Evolutionary conservation across 2,797 vertebrate species (phyloP).

Genomic region (Eulemur rubriventer): DNA sequence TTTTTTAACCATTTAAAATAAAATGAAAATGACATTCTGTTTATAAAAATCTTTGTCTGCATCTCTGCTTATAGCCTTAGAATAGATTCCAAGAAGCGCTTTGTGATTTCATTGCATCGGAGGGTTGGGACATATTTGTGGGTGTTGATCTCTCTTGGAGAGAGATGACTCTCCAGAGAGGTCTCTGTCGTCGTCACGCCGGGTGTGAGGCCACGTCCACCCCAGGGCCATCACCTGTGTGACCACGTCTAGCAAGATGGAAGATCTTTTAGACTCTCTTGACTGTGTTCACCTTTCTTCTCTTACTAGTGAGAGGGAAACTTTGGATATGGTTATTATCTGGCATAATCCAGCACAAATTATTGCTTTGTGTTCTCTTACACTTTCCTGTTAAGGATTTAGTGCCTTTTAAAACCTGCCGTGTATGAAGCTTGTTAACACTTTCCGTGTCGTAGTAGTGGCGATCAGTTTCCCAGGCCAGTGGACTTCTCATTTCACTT

Average conservation of each 20-base stretch:
- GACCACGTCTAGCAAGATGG: neutral
- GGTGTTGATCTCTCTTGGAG: neutral
- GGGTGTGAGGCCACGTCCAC: neutral
- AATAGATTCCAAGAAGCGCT: neutral
- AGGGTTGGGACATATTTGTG: neutral
- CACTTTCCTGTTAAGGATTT: neutral
- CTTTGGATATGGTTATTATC: neutral
- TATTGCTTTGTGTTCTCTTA: neutral
- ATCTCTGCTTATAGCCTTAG: constrained; percentile 46
- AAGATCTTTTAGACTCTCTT: neutral
- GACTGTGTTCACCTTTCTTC: neutral
- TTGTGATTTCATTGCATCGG: neutral
- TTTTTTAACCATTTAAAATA: constrained; percentile 48
- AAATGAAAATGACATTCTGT: constrained; percentile 56
- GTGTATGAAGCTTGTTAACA: neutral
- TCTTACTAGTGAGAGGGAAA: neutral
- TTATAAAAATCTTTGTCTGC: constrained; percentile 48
- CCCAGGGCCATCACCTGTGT: rapidly evolving
- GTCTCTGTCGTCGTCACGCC: rapidly evolving
- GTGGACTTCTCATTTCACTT: neutral
- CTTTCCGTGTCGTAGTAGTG: neutral
- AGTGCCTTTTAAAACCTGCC: neutral
- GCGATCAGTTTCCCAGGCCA: neutral
- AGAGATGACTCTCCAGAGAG: neutral
- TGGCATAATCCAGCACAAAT: neutral